Evolutionary conservation across 2,797 vertebrate genomes (phyloP).

Genomic region (Argentina silus): DNA sequence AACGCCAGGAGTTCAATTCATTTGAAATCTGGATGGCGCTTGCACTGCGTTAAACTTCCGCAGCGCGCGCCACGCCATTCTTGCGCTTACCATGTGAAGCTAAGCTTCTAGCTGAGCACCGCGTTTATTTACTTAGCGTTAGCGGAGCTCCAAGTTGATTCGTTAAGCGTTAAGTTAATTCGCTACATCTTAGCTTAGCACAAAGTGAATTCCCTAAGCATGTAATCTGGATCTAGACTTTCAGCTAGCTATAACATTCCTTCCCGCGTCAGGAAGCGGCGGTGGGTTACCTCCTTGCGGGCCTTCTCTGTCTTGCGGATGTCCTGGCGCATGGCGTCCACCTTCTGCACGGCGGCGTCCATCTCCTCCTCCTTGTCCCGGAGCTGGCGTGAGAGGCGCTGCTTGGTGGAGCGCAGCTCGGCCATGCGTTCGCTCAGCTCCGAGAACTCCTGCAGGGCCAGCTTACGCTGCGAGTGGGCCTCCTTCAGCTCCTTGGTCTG

Average conservation of each 20-base stretch:
- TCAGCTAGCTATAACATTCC: neutral
- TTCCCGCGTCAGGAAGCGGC: neutral
- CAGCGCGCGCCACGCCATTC: too few relatives aligned
- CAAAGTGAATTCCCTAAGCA: neutral
- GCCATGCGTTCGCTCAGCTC: slow-evolving; percentile 90
- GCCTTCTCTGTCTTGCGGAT: slow-evolving; percentile 88
- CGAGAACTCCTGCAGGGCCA: slow-evolving; percentile 91
- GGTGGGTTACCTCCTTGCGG: slow-evolving; percentile 84
- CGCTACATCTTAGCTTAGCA: too few relatives aligned
- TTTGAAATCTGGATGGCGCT: too few relatives aligned
- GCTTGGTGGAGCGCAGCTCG: slow-evolving; percentile 89
- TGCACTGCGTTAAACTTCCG: too few relatives aligned
- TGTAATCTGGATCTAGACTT: neutral
- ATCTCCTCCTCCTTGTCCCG: slow-evolving; percentile 94
- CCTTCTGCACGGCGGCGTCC: slow-evolving; percentile 87
- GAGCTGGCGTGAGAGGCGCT: slow-evolving; percentile 89
- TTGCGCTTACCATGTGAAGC: too few relatives aligned
- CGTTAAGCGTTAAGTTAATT: too few relatives aligned
- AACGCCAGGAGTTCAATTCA: too few relatives aligned
- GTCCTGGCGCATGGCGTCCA: slow-evolving; percentile 88
- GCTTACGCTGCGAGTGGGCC: slow-evolving; percentile 90
- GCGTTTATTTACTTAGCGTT: too few relatives aligned
- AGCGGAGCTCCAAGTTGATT: too few relatives aligned
- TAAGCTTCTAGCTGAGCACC: too few relatives aligned
- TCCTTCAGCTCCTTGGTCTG: slow-evolving; percentile 95